Conservation (phyloP, 2,888 invertebrate species). For the Cheilosia variabilis region DNA sequence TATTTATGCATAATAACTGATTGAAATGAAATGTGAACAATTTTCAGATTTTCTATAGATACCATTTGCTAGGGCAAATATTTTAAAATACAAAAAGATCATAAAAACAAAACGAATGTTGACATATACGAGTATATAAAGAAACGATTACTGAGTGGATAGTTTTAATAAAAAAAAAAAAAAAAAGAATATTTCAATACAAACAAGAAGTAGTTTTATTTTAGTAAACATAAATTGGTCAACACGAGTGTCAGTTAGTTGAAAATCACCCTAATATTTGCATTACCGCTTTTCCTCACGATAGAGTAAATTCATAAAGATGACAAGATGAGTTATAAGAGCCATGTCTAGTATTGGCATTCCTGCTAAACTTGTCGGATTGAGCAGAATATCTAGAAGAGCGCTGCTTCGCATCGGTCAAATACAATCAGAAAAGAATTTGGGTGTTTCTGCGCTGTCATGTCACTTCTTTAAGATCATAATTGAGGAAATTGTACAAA, state of each 20-base stretch:
- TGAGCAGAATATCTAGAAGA: too few relatives aligned
- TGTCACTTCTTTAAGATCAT: too few relatives aligned
- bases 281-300: too few relatives aligned
- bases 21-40: constrained; percentile 3
- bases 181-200: constrained; percentile 43
- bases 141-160: constrained; percentile 53
- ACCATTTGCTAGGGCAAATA: constrained; percentile 40
- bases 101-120: constrained; percentile 35
- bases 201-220: constrained; percentile 1
- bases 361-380: too few relatives aligned
- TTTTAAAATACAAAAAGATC: constrained; percentile 47
- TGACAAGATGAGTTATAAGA: too few relatives aligned
- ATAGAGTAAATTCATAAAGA: too few relatives aligned
- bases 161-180: constrained; percentile 64
- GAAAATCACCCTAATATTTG: too few relatives aligned
- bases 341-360: too few relatives aligned
- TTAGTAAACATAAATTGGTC: not conserved
- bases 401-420: too few relatives aligned
- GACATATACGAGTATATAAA: constrained; percentile 42
- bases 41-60: constrained; percentile 59
- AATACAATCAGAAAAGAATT: too few relatives aligned
- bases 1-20: not conserved
- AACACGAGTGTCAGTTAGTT: not conserved
- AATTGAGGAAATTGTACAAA: too few relatives aligned
- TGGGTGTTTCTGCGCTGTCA: too few relatives aligned